Base-by-base conservation (phyloP, 1,140 invertebrate genomes). In the Bombus polaris region DNA sequence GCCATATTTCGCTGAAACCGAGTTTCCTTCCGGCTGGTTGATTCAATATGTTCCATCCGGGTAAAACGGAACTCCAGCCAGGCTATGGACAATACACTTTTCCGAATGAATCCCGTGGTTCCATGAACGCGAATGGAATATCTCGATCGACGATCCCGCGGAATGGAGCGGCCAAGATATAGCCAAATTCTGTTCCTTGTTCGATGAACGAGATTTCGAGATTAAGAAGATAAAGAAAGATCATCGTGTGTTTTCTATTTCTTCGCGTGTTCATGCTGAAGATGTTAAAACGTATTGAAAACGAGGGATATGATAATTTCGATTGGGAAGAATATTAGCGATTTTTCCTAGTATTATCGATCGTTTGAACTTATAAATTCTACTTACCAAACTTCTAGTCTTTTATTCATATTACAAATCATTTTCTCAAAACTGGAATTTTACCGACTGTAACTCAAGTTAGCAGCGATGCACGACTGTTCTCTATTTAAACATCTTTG, bases 1-100 rank as follows among this genome's bases (percentile, higher is more conserved):
- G 82, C 76, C 85, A 87, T 88, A 90, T 89, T 90, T 71, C 44
- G 80, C 68, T 39, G 66, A 82, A 74, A 74, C 71, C 47, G 76
- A 37, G 72, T 88, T 88, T 75, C 65, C 68, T 89, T 91, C 81
- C 90, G 86, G 81, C 70, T 70, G 86, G 81, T 39, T 75, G 90
- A 71, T 71, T 90, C 88, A 83, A 87, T 91, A 88, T 81, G 85
- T 73, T 37, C 68, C 83, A 62, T 53, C 22, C 86, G 80, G 80
- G 88, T 88, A 89, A 91, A 84, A 72, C 78, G 78, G 74, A 86
- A 72, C 62, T 65, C 74, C 75, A 62, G 53, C 47, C 22, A 15
- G 44, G 10, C 39, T 44, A 80, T 42, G 87, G 65, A 89, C 86
- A 85, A 85, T 89, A 76, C 75, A 65, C 18, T 57, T 80, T 77